Conservation (phyloP, 2,113 vertebrate genomes). For the Lepus timidus region DNA sequence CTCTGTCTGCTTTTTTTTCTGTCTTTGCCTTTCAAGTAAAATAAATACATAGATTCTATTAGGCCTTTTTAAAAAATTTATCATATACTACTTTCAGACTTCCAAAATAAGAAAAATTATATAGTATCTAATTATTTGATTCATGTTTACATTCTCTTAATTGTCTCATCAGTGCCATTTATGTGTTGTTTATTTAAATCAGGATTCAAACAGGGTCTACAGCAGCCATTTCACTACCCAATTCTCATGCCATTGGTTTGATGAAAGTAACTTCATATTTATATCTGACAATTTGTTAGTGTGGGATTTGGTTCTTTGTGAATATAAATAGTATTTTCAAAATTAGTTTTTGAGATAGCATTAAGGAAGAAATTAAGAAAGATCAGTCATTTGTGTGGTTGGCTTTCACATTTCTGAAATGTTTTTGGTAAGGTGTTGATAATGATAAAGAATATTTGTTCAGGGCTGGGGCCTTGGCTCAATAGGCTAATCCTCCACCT, state of each 20-base stretch:
- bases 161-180: constrained; percentile 57
- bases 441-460: background rate
- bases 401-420: constrained; percentile 43
- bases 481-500: no score
- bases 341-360: constrained; percentile 37
- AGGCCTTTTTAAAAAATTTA: background rate
- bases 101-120: constrained; percentile 41
- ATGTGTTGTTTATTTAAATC: constrained; percentile 45
- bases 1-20: no score
- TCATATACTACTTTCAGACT: background rate
- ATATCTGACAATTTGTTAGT: background rate
- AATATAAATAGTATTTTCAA: constrained; percentile 35
- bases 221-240: background rate
- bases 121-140: constrained; percentile 13
- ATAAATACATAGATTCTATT: no score
- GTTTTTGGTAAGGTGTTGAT: background rate
- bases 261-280: constrained; percentile 32
- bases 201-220: background rate
- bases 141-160: background rate
- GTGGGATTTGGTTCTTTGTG: constrained; percentile 11
- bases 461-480: background rate
- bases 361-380: constrained; percentile 28
- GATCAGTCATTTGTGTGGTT: constrained; percentile 48
- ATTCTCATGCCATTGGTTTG: background rate
- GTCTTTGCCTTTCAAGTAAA: no score